phyloP scores from a whole-genome alignment of 1,140 invertebrate genomes.

The Lepidurus packardi region DNA sequence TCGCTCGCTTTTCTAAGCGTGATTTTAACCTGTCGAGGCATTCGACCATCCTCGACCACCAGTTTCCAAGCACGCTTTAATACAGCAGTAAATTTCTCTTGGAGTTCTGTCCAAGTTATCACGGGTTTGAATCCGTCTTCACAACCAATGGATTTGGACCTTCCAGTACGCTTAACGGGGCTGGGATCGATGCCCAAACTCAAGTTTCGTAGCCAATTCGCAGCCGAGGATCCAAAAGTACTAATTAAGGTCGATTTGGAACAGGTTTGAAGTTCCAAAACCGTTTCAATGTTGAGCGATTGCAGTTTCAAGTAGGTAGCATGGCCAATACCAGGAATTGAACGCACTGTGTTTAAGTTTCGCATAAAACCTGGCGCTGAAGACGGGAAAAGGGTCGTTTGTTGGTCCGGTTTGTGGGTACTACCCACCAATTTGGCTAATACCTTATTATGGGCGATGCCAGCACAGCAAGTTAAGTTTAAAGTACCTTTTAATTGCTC shows the following conservation, averaged over 20 bases:
- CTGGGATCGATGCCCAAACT: constrained; percentile 63
- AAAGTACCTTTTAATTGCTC: constrained; percentile 57
- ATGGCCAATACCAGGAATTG: constrained; percentile 65
- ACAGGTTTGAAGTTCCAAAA: constrained; percentile 59
- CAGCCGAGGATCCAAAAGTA: constrained; percentile 59
- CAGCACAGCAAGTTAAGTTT: constrained; percentile 70
- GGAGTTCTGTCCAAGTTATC: constrained; percentile 61
- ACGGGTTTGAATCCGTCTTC: constrained; percentile 68
- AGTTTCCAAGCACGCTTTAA: constrained; percentile 61
- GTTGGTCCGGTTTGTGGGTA: constrained; percentile 69
- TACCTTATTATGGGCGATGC: constrained; percentile 75
- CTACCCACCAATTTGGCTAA: constrained; percentile 69
- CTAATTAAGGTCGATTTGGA: constrained; percentile 53
- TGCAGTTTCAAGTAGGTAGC: constrained; percentile 58
- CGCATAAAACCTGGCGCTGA: constrained; percentile 57
- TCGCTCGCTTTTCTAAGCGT: constrained; percentile 62
- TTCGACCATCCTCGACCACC: constrained; percentile 65
- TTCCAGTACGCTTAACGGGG: constrained; percentile 61
- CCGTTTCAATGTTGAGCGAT: constrained; percentile 56
- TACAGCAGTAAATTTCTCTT: constrained; percentile 58
- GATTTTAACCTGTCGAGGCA: constrained; percentile 64
- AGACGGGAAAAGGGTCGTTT: constrained; percentile 67
- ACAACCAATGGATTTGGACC: constrained; percentile 62
- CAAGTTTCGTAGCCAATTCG: constrained; percentile 59
- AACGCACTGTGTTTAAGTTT: constrained; percentile 51